Evolutionary conservation across 1,140 invertebrate genomes (phyloP).

Genomic region (Apis florea): DNA sequence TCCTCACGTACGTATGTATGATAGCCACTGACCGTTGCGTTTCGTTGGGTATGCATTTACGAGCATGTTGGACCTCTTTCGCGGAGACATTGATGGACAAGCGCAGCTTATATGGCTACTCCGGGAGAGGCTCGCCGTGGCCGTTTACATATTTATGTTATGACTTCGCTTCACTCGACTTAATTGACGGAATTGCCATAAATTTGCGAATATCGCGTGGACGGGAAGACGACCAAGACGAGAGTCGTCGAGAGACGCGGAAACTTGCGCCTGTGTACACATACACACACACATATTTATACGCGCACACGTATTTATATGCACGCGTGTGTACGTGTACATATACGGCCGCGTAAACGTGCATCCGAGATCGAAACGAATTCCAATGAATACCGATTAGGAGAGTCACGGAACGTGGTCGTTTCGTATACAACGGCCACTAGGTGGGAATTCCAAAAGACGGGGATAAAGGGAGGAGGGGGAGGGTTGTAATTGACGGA

Average conservation of each 20-base stretch:
- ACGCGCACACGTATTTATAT: not conserved
- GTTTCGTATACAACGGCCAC: conserved; percentile 41
- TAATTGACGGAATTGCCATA: conserved; percentile 80
- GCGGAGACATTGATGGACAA: conserved; percentile 80
- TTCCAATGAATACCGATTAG: conserved; percentile 68
- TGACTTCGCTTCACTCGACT: conserved; percentile 77
- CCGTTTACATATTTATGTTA: conserved; percentile 81
- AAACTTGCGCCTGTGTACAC: conserved; percentile 8
- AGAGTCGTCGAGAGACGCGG: conserved; percentile 1
- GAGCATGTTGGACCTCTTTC: conserved; percentile 74
- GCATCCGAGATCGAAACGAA: conserved; percentile 53
- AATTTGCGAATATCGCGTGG: conserved; percentile 77
- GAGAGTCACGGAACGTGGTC: conserved; percentile 44
- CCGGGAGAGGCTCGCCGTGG: conserved; percentile 61
- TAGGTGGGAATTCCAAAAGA: conserved; percentile 52
- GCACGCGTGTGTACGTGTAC: not conserved
- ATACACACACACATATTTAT: not conserved
- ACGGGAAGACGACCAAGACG: conserved; percentile 15
- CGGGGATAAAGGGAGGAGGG: too few species aligned
- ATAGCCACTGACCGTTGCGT: conserved; percentile 70
- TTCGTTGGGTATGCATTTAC: conserved; percentile 75
- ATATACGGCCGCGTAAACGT: conserved; percentile 3
- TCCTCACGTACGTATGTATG: conserved; percentile 61
- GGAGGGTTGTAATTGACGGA: conserved; percentile 42
- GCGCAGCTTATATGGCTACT: conserved; percentile 76